phyloP scores from a whole-genome alignment of 2,113 vertebrate species.

The Natator depressus region DNA sequence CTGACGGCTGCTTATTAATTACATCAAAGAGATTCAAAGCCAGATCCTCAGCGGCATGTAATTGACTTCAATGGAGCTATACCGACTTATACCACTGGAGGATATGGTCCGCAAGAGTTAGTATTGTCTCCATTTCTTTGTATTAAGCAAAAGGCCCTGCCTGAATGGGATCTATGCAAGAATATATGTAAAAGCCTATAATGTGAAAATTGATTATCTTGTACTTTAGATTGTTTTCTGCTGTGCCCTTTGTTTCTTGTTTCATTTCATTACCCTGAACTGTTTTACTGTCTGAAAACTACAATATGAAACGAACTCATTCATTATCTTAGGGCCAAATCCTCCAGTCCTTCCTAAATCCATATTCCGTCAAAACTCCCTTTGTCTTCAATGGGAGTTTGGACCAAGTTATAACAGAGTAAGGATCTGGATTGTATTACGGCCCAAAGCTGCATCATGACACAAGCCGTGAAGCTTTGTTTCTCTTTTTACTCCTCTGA shows the following conservation, averaged over 20 bases:
- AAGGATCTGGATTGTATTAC: background rate
- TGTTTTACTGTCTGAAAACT: constrained; percentile 13
- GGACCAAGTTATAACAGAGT: background rate
- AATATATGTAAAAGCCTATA: constrained; percentile 56
- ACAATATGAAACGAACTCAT: constrained; percentile 46
- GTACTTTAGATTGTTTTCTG: constrained; percentile 64
- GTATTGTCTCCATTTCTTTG: constrained; percentile 67
- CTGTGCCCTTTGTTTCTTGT: constrained; percentile 54
- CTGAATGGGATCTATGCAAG: constrained; percentile 55
- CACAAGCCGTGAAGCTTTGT: background rate
- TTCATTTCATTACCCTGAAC: constrained; percentile 42
- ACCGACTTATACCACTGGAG: constrained; percentile 17
- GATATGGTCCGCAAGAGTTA: constrained; percentile 32
- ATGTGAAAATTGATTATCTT: constrained; percentile 68
- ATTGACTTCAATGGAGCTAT: background rate
- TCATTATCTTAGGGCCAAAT: constrained; percentile 59
- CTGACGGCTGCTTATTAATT: background rate
- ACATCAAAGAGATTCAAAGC: background rate
- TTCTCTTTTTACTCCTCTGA: background rate
- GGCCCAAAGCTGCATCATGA: background rate
- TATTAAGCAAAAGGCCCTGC: constrained; percentile 44
- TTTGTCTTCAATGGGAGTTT: constrained; percentile 22
- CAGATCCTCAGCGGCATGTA: background rate
- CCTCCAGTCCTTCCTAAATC: constrained; percentile 33
- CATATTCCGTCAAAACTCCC: constrained; percentile 9